Conservation (phyloP, 2,888 invertebrate genomes). For the Dyspetes luteomarginatus region DNA sequence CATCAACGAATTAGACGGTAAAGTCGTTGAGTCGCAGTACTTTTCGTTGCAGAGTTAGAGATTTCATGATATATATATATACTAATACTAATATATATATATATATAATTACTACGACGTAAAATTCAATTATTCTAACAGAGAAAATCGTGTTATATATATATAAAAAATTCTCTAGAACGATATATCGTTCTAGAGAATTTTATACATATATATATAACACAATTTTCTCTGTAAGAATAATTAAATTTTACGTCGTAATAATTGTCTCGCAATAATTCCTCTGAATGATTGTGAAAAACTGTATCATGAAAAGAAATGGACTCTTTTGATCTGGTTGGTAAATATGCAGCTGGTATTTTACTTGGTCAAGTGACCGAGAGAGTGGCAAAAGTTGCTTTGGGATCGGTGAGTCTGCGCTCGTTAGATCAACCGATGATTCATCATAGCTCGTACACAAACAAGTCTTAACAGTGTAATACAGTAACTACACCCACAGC, state of each 20-base stretch:
- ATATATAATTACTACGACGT: conserved; percentile 19
- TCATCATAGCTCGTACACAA: conserved; percentile 41
- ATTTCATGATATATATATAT: no score
- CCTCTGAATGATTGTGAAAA: no score
- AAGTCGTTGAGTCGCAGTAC: conserved; percentile 27
- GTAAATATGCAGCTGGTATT: no score
- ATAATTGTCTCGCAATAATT: neutral
- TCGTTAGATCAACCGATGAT: conserved; percentile 55
- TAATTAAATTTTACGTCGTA: conserved; percentile 41
- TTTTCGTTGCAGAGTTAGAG: neutral
- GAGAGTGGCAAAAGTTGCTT: conserved; percentile 5
- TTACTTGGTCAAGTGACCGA: neutral
- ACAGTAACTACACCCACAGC: conserved; percentile 36
- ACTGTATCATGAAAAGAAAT: no score
- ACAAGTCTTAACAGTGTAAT: neutral
- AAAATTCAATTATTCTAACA: conserved; percentile 35
- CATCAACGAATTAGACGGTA: conserved; percentile 36
- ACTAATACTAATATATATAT: no score
- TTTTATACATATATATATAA: neutral
- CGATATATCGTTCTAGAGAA: neutral
- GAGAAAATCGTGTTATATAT: conserved; percentile 11
- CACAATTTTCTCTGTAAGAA: conserved; percentile 14
- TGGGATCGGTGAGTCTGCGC: conserved; percentile 28
- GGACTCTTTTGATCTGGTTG: no score
- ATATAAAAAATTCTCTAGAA: neutral